phyloP scores from a whole-genome alignment of 2,888 invertebrate genomes.

The Cheilosia variabilis region DNA sequence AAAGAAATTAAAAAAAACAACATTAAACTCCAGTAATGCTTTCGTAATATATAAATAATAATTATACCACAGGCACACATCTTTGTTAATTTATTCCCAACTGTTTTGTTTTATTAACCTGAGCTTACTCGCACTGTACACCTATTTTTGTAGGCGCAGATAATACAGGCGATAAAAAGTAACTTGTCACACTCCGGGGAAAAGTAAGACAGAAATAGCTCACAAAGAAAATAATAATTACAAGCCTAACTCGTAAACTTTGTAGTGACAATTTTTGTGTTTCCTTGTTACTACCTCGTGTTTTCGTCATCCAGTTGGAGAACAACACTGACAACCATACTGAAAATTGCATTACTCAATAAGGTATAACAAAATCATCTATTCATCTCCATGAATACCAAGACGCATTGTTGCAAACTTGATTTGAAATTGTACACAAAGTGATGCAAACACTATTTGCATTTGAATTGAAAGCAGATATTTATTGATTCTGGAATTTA shows the following conservation, averaged over 20 bases:
- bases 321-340: neutral
- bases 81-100: slow-evolving; percentile 16
- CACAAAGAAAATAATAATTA: slow-evolving; percentile 4
- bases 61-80: neutral
- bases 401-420: neutral
- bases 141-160: neutral
- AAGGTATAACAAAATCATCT: slow-evolving; percentile 10
- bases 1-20: neutral
- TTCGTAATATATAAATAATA: slow-evolving; percentile 12
- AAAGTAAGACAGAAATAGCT: neutral
- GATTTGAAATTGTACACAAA: neutral
- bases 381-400: slow-evolving; percentile 14
- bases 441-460: neutral
- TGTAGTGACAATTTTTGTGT: neutral
- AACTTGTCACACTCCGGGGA: neutral
- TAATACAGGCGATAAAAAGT: neutral
- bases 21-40: neutral
- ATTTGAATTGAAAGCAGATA: neutral
- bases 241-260: slow-evolving; percentile 6
- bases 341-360: slow-evolving; percentile 1
- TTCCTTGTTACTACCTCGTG: neutral
- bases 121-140: neutral
- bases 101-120: slow-evolving; percentile 5
- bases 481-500: too few relatives aligned
- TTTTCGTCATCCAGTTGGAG: neutral